These are phyloP conservation scores for Dunckerocampus dactyliophorus DNA, from an alignment of 2,113 vertebrate genomes.

Conservation along the genomic window DNA sequence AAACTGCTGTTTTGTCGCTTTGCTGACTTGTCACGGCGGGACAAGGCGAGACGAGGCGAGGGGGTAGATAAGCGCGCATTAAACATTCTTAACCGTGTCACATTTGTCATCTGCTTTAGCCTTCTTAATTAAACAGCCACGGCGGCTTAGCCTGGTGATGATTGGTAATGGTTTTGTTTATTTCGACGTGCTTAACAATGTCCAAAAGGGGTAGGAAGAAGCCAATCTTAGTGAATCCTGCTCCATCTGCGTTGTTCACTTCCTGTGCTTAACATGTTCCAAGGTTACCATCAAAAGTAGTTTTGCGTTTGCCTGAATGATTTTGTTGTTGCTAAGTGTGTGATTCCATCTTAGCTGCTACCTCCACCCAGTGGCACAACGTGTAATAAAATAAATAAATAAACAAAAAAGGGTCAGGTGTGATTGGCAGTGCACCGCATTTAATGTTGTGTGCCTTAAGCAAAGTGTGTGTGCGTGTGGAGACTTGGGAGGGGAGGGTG, in stretches of 20 bases:
- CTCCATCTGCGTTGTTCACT: too few relatives aligned
- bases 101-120: conserved; percentile 76
- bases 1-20: conserved; percentile 45
- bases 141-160: conserved; percentile 67
- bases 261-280: too few relatives aligned
- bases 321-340: background rate
- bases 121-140: conserved; percentile 74
- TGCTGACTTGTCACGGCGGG: conserved; percentile 60
- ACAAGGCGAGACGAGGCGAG: conserved; percentile 54
- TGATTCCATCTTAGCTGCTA: conserved; percentile 56
- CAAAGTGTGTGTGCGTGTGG: conserved; percentile 16
- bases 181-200: conserved; percentile 35
- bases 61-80: conserved; percentile 71
- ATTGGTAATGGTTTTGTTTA: conserved; percentile 74
- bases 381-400: conserved; percentile 11
- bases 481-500: conserved; percentile 56
- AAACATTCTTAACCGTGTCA: conserved; percentile 75
- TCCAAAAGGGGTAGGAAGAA: too few relatives aligned
- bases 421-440: conserved; percentile 68
- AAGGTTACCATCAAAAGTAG: background rate
- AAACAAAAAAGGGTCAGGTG: conserved; percentile 57
- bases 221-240: too few relatives aligned
- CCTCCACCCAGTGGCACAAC: conserved; percentile 76
- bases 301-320: too few relatives aligned
- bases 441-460: conserved; percentile 71